A percentile compares a stretch with the other conserved stretches of the same genome.
These are phyloP conservation scores for Cariama cristata DNA, from an alignment of 2,113 vertebrate species.

Conservation along the genomic window DNA sequence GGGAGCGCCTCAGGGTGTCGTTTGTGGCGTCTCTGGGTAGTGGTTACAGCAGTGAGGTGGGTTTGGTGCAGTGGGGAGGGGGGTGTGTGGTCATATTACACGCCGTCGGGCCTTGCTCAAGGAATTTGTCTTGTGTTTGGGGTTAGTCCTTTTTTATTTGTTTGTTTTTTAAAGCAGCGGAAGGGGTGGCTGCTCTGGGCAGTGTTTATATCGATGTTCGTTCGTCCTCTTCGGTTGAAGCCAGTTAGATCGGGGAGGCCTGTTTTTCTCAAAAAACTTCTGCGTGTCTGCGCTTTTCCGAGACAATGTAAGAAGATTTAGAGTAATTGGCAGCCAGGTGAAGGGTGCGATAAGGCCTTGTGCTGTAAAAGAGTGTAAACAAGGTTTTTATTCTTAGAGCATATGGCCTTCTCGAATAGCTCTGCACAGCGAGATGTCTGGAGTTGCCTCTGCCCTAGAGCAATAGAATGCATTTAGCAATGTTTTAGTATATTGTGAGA, in stretches of 20 bases:
- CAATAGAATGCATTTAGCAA: fast-evolving
- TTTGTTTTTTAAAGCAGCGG: too few relatives aligned
- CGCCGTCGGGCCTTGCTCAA: not conserved
- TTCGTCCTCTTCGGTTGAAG: too few relatives aligned
- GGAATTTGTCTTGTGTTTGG: fast-evolving
- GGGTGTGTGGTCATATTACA: not conserved
- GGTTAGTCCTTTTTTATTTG: not conserved
- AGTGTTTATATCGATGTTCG: fast-evolving
- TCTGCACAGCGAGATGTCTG: fast-evolving
- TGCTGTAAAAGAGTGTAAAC: not conserved
- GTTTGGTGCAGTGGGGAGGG: too few relatives aligned
- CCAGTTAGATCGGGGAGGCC: too few relatives aligned
- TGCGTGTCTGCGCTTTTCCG: fast-evolving
- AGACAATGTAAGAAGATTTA: fast-evolving
- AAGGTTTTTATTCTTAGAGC: fast-evolving
- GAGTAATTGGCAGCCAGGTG: too few relatives aligned
- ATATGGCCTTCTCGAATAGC: fast-evolving
- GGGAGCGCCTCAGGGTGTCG: too few relatives aligned
- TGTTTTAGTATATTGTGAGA: fast-evolving
- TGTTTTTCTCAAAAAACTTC: too few relatives aligned
- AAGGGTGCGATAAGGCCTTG: not conserved
- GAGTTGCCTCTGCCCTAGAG: not conserved
- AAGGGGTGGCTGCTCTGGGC: fast-evolving
- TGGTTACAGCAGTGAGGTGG: not conserved
- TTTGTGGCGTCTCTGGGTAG: not conserved